These are phyloP conservation scores for Pyrgilauda ruficollis DNA, from an alignment of 2,113 vertebrate species.

Conservation along the genomic window DNA sequence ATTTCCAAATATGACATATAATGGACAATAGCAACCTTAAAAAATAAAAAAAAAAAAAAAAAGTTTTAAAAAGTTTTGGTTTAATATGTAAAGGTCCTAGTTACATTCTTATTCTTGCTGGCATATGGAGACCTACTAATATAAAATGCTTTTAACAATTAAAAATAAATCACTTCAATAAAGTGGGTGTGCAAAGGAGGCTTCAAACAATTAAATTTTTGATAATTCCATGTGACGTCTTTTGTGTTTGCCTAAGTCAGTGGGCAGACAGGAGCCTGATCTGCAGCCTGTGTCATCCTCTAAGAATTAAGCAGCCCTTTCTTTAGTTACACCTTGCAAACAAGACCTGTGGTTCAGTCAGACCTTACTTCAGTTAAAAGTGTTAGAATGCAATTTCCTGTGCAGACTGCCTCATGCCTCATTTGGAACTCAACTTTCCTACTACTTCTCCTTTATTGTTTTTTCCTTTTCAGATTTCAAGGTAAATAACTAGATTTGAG, in stretches of 20 bases:
- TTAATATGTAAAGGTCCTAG: not conserved
- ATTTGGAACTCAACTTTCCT: not conserved
- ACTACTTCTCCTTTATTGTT: not conserved
- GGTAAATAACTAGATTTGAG: not conserved
- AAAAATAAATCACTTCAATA: not conserved
- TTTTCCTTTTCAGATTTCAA: not conserved
- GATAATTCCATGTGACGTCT: not conserved
- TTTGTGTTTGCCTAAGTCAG: not conserved
- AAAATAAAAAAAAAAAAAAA: not conserved
- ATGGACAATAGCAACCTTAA: not conserved
- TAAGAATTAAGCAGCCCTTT: not conserved
- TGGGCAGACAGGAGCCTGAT: not conserved
- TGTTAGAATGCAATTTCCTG: not conserved
- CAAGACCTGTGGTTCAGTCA: not conserved
- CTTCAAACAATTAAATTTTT: not conserved
- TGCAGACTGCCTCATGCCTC: not conserved
- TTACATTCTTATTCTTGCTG: not conserved
- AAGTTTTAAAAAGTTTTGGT: fast-evolving
- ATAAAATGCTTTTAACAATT: not conserved
- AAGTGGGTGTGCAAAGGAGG: not conserved
- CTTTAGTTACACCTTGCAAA: not conserved
- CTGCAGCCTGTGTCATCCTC: not conserved
- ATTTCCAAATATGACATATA: not conserved
- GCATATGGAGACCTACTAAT: not conserved
- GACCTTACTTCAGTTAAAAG: not conserved